Evolutionary conservation across 2,888 invertebrate genomes (phyloP), one percentile per base, ranked within the genome.

Genomic region (Antheraea assamensis): DNA sequence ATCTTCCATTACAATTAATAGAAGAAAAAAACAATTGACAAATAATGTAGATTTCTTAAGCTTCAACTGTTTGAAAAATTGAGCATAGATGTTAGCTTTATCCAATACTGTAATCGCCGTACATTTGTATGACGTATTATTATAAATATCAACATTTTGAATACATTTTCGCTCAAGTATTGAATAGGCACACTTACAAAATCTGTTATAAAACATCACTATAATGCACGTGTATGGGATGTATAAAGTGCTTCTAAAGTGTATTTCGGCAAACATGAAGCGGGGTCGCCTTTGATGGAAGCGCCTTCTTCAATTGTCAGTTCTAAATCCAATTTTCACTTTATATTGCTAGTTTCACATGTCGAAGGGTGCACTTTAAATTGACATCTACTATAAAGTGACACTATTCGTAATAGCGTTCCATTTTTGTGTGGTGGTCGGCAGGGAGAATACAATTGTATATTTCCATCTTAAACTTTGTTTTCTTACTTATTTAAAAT

Each of bases 241-340:
- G 87, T 87, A 83, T 87, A 87, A 82, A 87, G 85, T 82, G 83
- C 87, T 87, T 90, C 88, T 86, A 88, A 89, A 89, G 85, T 88
- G 85, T 91, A 91, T 91, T 89, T 92, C 87, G 88, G 89, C 85
- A 89, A 91, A 92, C 87, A 90, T 92, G 87, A 88, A 85, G 88
- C 76, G 87, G 91, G 93, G 90, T 90, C 86, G 89, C 87, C 86
- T 92, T 93, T 93, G 93, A 94, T 91, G 89, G 92, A 88, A 90
- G 88, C 90, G 89, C 90, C 89, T 90, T 90, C 88, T 89, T 85
- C 92, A 89, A 92, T 94, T 92, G 93, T 94, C 92, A 93, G 90
- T 87, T 91, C 88, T 90, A 92, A 95, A 95, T 94, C 90, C 92
- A 94, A 95, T 95, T 95, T 93, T 90, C 90, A 90, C 91, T 92